A percentile compares a stretch with the other conserved stretches of the same genome.
These are phyloP conservation scores for Luffia ferchaultella DNA, from an alignment of 2,888 invertebrate species.

Conservation along the genomic window DNA sequence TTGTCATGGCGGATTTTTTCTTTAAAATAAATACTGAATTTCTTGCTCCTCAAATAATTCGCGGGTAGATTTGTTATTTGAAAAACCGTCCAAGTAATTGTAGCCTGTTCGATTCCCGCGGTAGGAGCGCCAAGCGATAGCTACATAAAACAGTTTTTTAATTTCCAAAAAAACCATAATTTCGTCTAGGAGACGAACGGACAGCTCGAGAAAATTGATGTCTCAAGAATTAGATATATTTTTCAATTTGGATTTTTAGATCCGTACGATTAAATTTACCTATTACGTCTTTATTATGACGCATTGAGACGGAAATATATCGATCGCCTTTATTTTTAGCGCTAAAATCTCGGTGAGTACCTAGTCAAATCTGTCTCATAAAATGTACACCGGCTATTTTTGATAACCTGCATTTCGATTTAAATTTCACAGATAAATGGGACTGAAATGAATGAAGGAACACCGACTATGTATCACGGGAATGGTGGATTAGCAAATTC, in stretches of 20 bases:
- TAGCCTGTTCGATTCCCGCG: conserved; percentile 37
- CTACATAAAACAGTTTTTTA: background rate
- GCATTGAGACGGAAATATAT: too few relatives aligned
- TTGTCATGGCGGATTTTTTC: conserved; percentile 63
- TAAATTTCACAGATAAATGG: conserved; percentile 3
- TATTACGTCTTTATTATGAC: too few relatives aligned
- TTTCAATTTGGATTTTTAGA: conserved; percentile 23
- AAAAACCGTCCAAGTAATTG: conserved; percentile 44
- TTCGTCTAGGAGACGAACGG: background rate
- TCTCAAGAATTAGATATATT: conserved; percentile 38
- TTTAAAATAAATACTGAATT: conserved; percentile 36
- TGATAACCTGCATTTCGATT: conserved; percentile 9
- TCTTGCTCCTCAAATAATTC: conserved; percentile 24
- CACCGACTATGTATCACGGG: conserved; percentile 47
- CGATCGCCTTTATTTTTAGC: too few relatives aligned
- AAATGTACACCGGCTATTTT: conserved; percentile 20
- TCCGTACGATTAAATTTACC: background rate
- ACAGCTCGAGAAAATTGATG: conserved; percentile 27
- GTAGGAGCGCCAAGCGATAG: conserved; percentile 36
- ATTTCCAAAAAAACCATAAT: background rate
- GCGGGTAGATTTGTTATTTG: conserved; percentile 54
- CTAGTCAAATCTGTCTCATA: too few relatives aligned
- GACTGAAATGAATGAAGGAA: conserved; percentile 46
- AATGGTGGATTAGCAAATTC: conserved; percentile 33
- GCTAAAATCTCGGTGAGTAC: too few relatives aligned